Evolutionary conservation across 2,888 invertebrate species (phyloP), one percentile per base, ranked within the genome.

Genomic region (Yponomeuta cagnagella): DNA sequence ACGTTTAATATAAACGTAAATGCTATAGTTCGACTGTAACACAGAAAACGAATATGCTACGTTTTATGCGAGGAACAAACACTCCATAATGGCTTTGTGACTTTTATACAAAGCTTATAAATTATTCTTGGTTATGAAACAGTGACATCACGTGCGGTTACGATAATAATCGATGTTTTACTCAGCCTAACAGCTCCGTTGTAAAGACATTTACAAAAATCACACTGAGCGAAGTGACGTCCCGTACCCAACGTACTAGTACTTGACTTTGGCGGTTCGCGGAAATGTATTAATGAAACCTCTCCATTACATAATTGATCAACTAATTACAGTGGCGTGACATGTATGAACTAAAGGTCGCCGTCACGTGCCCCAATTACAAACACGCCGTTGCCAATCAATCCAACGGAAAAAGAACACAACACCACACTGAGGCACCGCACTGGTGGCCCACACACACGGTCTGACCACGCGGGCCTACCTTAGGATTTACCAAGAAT

Each of bases 221-320:
- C 31, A 65, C 65, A 33, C 33, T 65, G 9, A 58, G 15, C 52
- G 15, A 10, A 15, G 52, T 12, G 52, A 58, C 15, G 52, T 12
- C 15, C 52, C 52, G 15, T 12, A 8, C 5, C 52, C 5, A 15
- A 9, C 52, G 15, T 1, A 58, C 52, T 58, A 58, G 15, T 5
- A 65, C 30, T 31, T 12, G 9, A 5, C 52, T 72, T 69, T 73
- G 74, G 72, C 74, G 72, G 73, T 76, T 74, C 73, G 72, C 71
- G 73, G 73, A 65, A 65, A 75, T 76, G 73, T 75, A 74, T 74
- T 74, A 73, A 77, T 76, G 73, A 65, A 74, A 74, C 65, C 33
- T 12, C 65, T 65, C 73, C 73, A 79, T 84, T 84, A 82, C 81
- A 82, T 82, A 81, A 84, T 82, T 83, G 80, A 82, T 82, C 79